These are phyloP conservation scores for Alfaro cultratus DNA, from an alignment of 2,797 vertebrate species.

Conservation along the genomic window DNA sequence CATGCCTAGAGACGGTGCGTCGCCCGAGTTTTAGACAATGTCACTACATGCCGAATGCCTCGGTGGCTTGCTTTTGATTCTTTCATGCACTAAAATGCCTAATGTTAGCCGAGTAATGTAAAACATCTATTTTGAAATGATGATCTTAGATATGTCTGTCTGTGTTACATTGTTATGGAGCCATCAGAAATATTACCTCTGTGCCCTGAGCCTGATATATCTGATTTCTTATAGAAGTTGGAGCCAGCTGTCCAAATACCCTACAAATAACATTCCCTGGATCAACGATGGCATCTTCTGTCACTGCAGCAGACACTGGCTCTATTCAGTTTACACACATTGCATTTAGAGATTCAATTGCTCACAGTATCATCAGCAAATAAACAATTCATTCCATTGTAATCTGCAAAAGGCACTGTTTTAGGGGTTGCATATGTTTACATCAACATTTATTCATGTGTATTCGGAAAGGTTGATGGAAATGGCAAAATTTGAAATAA, in stretches of 20 bases:
- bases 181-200: not conserved
- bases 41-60: not conserved
- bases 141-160: not conserved
- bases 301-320: not conserved
- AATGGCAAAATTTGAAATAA: not conserved
- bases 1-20: not conserved
- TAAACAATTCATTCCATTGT: not conserved
- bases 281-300: not conserved
- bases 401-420: not conserved
- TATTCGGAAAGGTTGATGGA: not conserved
- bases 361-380: not conserved
- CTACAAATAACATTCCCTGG: not conserved
- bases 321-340: not conserved
- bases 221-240: not conserved
- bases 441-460: not conserved
- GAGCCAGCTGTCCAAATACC: not conserved
- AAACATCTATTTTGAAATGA: not conserved
- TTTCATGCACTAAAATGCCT: not conserved
- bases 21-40: not conserved
- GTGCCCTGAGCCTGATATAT: slow-evolving; percentile 2
- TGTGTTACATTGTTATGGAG: not conserved
- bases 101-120: not conserved
- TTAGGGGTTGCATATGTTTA: not conserved
- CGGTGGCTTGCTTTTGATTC: not conserved
- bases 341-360: not conserved